These are phyloP conservation scores for Xestia rhomboidea DNA, from an alignment of 2,888 invertebrate genomes.

Conservation along the genomic window DNA sequence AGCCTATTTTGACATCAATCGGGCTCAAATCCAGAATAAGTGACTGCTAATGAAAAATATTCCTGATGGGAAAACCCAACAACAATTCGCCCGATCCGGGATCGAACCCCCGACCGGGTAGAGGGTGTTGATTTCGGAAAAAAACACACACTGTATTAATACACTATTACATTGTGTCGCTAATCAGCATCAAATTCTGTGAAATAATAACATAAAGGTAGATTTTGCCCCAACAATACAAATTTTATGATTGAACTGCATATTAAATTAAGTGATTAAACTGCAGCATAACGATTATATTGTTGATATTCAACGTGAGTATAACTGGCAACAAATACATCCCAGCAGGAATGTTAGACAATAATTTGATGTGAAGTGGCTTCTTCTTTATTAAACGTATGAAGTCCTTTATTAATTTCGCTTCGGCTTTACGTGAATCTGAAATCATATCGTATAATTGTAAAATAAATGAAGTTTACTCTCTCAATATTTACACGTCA, in stretches of 20 bases:
- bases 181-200: background rate
- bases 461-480: background rate
- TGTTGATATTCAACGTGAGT: background rate
- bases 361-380: background rate
- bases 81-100: too few relatives aligned
- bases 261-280: background rate
- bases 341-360: background rate
- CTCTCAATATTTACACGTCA: too few relatives aligned
- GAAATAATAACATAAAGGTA: background rate
- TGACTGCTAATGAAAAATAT: too few relatives aligned
- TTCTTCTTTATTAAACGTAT: slow-evolving; percentile 1
- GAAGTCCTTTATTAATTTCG: background rate
- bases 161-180: background rate
- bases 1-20: too few relatives aligned
- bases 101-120: too few relatives aligned
- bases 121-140: background rate
- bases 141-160: background rate
- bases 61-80: too few relatives aligned
- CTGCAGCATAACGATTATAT: background rate
- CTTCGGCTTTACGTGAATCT: background rate
- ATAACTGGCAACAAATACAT: background rate
- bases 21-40: too few relatives aligned
- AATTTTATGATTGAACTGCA: background rate
- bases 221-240: background rate
- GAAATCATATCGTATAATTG: background rate